Evolutionary conservation across 2,888 invertebrate genomes (phyloP), one percentile per base, ranked within the genome.

Genomic region (Melieria crassipennis): DNA sequence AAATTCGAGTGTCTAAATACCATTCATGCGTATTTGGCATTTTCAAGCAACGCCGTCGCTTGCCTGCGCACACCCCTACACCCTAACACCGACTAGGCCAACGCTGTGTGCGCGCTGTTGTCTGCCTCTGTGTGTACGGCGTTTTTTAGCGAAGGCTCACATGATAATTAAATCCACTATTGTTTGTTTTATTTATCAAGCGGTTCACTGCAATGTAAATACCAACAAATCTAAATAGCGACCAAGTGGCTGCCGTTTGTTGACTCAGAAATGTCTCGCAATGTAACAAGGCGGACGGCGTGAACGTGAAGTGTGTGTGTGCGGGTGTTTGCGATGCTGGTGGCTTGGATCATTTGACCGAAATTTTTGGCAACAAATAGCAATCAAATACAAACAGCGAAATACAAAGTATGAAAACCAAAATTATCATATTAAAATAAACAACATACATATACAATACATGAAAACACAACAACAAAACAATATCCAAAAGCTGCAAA

Each of bases 131-230:
- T 46, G 11, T 7, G 50, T 67, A 60, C 60, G 45, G 58, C 67
- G 60, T 60, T 67, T 58, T 60, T 60, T 60, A 67, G 60, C 60
- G 43, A 50, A 67, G 60, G 56, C 75, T 73, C 74, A 75, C 68
- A 73, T 75, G 77, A 75, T 77, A 77, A 77, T 76, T 75, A 73
- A 73, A 80, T 78, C 75, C 70, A 75, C 75, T 75, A 73, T 64
- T 76, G 71, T 77, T 76, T 77, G 65, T 66, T 75, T 68, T 74
- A 74, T 71, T 76, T 74, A 77, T 76, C 73, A 74, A 74, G 65
- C 45, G 69, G 69, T 62, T 62, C 62, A 69, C 62, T 69, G 55
- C 43, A 69, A 56, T 61, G 62, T 56, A 69, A 69, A 69, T 69
- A 57, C 66, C 13, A 58, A 58, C 47, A 66, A 65, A 47, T 46